These are phyloP conservation scores for Arvicola amphibius DNA, from an alignment of 2,797 vertebrate genomes.

Conservation along the genomic window DNA sequence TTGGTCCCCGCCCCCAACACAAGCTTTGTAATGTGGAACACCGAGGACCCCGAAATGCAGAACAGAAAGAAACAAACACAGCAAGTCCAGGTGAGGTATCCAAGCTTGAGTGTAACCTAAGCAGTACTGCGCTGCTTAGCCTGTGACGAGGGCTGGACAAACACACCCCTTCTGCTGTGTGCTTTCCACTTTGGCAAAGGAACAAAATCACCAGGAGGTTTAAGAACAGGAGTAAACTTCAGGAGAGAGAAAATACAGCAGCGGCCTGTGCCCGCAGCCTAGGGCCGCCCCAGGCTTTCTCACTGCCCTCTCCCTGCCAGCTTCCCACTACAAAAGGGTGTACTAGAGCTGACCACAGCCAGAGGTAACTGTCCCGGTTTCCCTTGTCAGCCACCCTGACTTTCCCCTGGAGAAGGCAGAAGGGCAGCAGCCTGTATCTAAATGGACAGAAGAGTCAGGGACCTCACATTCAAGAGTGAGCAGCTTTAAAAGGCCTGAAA, in stretches of 20 bases:
- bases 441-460: background rate
- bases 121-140: background rate
- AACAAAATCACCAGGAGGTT: conserved; percentile 11
- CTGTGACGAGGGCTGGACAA: too few relatives aligned
- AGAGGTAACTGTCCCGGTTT: rapidly evolving
- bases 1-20: background rate
- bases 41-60: background rate
- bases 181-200: conserved; percentile 72
- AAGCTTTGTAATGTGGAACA: background rate
- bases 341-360: background rate
- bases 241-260: background rate
- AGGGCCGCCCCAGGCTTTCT: background rate
- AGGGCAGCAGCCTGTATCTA: background rate
- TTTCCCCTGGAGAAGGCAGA: background rate
- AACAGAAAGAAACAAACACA: background rate
- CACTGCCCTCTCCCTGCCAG: background rate
- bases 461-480: too few relatives aligned
- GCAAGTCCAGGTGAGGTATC: background rate
- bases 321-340: background rate
- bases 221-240: conserved; percentile 47
- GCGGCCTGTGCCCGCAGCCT: background rate
- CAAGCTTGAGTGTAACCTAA: background rate
- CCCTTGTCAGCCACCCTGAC: background rate
- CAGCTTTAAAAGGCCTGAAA: background rate
- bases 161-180: background rate